Evolutionary conservation across 2,113 vertebrate species (phyloP).

Genomic region (Vireo altiloquus): DNA sequence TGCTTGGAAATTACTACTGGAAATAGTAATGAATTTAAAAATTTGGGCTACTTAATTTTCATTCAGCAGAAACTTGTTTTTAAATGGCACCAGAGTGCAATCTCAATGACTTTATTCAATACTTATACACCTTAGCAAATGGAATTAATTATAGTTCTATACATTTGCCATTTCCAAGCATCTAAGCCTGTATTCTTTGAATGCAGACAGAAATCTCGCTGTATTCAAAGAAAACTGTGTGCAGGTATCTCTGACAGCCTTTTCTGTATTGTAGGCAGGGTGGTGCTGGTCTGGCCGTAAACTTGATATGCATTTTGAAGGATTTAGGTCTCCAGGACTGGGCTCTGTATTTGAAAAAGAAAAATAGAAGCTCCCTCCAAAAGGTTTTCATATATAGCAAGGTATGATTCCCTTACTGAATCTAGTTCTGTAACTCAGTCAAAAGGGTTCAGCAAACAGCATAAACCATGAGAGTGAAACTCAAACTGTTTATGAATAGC

Average conservation of each 20-base stretch:
- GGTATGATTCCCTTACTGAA: not conserved
- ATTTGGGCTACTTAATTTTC: not conserved
- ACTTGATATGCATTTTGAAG: slow-evolving; percentile 13
- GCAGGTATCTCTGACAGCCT: not conserved
- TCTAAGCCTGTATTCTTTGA: not conserved
- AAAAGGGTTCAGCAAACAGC: slow-evolving; percentile 17
- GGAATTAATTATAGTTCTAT: not conserved
- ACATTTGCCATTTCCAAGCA: not conserved
- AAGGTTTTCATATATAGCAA: not conserved
- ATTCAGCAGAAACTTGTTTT: not conserved
- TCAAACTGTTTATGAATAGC: slow-evolving; percentile 38
- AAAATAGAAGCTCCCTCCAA: not conserved
- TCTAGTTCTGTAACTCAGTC: slow-evolving; percentile 12
- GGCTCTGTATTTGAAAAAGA: not conserved
- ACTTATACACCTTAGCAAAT: not conserved
- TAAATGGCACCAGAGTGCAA: not conserved
- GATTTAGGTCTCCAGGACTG: not conserved
- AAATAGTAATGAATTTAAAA: not conserved
- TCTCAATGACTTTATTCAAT: not conserved
- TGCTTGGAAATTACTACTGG: not conserved
- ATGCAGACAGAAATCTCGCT: not conserved
- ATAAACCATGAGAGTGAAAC: slow-evolving; percentile 3
- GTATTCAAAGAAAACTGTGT: not conserved
- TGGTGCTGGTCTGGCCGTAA: not conserved
- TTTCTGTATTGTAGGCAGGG: not conserved